phyloP scores from a whole-genome alignment of 2,888 invertebrate genomes.

The Aporophyla lueneburgensis region DNA sequence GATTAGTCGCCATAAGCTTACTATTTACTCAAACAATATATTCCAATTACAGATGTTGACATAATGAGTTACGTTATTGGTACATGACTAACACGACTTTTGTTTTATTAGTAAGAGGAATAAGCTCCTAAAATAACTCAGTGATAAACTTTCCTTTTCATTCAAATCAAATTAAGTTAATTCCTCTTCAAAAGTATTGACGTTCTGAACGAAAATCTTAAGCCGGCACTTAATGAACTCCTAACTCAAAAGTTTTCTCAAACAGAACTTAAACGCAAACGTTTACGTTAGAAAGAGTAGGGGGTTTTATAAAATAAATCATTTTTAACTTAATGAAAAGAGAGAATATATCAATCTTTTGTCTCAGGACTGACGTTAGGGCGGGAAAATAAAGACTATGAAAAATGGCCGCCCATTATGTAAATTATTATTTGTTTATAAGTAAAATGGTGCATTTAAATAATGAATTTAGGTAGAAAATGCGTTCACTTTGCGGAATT shows the following conservation, averaged over 20 bases:
- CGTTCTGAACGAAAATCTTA: conserved; percentile 37
- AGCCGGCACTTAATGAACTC: conserved; percentile 62
- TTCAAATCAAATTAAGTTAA: conserved; percentile 49
- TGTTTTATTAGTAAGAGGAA: background rate
- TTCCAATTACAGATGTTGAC: background rate
- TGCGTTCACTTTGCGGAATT: conserved; percentile 71
- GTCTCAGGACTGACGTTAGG: conserved; percentile 78
- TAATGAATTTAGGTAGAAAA: conserved; percentile 71
- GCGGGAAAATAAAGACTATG: conserved; percentile 84
- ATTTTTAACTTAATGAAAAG: conserved; percentile 86
- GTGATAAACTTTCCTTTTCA: conserved; percentile 44
- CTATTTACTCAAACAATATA: background rate
- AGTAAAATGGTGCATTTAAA: conserved; percentile 76
- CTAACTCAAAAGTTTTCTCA: conserved; percentile 54
- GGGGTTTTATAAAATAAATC: conserved; percentile 82
- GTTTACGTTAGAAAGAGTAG: conserved; percentile 63
- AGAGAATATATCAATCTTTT: conserved; percentile 88
- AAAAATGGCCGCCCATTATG: conserved; percentile 85
- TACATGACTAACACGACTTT: background rate
- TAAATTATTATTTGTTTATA: conserved; percentile 87
- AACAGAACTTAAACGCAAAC: conserved; percentile 59
- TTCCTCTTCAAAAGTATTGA: conserved; percentile 50
- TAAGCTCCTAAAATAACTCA: conserved; percentile 24
- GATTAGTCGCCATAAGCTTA: background rate
- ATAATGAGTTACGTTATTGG: background rate